Evolutionary conservation across 1,140 invertebrate species (phyloP).

Genomic region (Paralvinella palmiformis): DNA sequence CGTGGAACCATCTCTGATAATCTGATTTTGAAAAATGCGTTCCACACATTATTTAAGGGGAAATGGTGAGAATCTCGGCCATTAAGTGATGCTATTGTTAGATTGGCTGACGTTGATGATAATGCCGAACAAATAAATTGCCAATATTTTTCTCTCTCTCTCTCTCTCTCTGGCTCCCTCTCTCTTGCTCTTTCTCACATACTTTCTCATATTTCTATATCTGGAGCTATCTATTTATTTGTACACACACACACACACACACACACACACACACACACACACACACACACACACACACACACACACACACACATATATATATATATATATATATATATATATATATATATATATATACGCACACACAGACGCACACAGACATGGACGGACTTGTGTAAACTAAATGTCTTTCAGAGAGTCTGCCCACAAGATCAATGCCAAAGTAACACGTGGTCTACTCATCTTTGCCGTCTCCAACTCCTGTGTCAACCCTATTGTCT

Average conservation of each 20-base stretch:
- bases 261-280: neutral
- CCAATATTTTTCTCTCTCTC: no score
- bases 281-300: neutral
- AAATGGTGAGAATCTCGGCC: no score
- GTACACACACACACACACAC: neutral
- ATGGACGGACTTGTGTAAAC: neutral
- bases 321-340: neutral
- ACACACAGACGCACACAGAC: neutral
- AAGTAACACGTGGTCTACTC: slow-evolving; percentile 78
- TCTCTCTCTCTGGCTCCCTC: slow-evolving; percentile 1
- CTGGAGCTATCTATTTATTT: neutral
- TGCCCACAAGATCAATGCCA: slow-evolving; percentile 65
- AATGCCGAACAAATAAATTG: no score
- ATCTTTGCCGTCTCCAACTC: slow-evolving; percentile 94
- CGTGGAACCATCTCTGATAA: no score
- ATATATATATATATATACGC: neutral
- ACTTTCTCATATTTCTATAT: neutral
- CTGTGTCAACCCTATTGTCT: slow-evolving; percentile 80
- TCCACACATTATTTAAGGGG: no score
- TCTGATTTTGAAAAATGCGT: no score
- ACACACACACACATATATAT: no score
- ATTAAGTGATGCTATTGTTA: no score
- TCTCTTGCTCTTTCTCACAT: no score
- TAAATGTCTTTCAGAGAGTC: slow-evolving; percentile 53
- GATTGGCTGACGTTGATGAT: no score